Base-by-base conservation (phyloP, 2,888 invertebrate genomes). In the Patella pellucida region DNA sequence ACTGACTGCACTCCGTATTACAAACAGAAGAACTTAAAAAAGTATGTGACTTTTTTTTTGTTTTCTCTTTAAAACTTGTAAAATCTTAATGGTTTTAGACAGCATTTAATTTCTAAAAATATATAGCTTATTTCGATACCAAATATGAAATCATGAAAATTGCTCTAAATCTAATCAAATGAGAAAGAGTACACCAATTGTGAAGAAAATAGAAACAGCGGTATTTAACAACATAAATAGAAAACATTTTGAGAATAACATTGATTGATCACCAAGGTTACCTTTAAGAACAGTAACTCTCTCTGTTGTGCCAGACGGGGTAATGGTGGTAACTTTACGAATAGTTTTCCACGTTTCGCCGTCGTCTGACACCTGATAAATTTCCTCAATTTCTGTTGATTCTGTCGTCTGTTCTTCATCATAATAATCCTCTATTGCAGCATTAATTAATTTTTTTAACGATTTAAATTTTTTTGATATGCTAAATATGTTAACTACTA, bases 331-430 rank as follows among this genome's bases (percentile, higher is more conserved):
- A 9, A 85, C 85, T 83, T 88, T 88, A 77, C 84, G 84, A 69
- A 86, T 82, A 62, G 86, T 86, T 83, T 86, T 85, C 86, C 86
- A 86, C 15, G 82, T 84, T 50, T 83, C 81, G 16, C 86, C 88
- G 79, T 87, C 88, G 56, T 85, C 85, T 16, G 85, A 85, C 5
- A 85, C 85, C 72, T 85, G 83, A 77, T 83, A 86, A 14, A 85
- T 86, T 78, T 88, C 88, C 76, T 86, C 85, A 67, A 87, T 85
- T 75, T 85, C 84, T 68, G 85, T 85, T 27, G 79, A 78, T 73
- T 84, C 84, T 73, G 84, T 83, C 31, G 73, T 74, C 31, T 77
- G 79, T 69, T 82, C 84, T 69, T 81, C 79, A 56, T 79, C 76
- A 68, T 76, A 19, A 31, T 54, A 56, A 15, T 76, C 79, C 72